Conservation (phyloP, 2,113 vertebrate species). For the Tauraco erythrolophus region DNA sequence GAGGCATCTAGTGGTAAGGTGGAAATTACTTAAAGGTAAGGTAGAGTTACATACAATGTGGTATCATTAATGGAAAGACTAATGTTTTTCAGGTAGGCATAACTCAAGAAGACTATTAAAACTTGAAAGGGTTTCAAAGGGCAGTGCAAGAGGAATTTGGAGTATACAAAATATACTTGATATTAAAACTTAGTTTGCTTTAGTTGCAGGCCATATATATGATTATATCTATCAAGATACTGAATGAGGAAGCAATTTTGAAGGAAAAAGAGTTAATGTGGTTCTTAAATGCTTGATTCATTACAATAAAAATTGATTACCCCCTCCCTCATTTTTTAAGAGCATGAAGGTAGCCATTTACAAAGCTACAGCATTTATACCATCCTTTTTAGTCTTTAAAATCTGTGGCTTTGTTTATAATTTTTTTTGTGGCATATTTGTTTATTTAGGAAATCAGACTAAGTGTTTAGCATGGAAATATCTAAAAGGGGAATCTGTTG, state of each 20-base stretch:
- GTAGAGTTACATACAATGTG: background rate
- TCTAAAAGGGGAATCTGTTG: background rate
- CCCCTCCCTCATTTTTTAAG: background rate
- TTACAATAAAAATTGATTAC: background rate
- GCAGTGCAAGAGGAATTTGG: background rate
- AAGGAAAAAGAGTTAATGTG: background rate
- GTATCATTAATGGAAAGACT: background rate
- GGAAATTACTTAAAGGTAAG: no score
- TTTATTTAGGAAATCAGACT: background rate
- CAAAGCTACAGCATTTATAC: background rate
- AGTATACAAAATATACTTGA: background rate
- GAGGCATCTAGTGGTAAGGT: background rate
- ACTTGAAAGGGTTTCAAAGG: background rate
- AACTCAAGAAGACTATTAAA: background rate
- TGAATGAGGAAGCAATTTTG: background rate
- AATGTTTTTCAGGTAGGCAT: background rate
- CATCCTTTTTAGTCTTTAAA: background rate
- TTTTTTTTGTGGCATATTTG: background rate
- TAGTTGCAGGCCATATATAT: background rate
- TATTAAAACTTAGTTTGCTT: background rate
- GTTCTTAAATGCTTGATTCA: background rate
- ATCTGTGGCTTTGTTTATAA: background rate
- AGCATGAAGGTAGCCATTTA: background rate
- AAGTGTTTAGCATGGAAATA: background rate
- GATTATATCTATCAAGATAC: background rate